Evolutionary conservation across 2,888 invertebrate species (phyloP), one percentile per base, ranked within the genome.

Genomic region (Catocala fraxini): DNA sequence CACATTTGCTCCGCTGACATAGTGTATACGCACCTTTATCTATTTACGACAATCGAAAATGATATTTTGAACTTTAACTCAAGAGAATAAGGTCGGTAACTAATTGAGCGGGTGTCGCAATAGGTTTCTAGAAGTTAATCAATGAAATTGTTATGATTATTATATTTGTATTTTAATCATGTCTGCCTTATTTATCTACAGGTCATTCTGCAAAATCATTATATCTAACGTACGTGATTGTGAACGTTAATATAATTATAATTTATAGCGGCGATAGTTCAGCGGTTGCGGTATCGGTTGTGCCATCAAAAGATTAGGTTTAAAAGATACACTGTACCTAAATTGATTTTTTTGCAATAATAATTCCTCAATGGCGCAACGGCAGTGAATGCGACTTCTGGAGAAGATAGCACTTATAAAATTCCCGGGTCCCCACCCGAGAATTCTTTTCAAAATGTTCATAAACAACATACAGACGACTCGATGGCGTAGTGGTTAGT

Each of bases 121-220:
- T 52, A 63, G 47, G 25, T 64, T 51, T 74, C 66, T 68, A 76
- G 65, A 74, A 76, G 68, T 72, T 72, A 72, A 72, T 76, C 73
- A 77, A 76, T 76, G 77, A 74, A 72, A 57, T 59, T 73, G 68
- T 74, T 66, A 62, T 71, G 71, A 65, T 73, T 66, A 73, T 69
- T 63, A 57, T 71, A 59, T 67, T 70, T 73, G 63, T 72, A 68
- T 70, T 71, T 69, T 71, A 74, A 72, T 73, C 74, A 71, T 62
- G 73, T 70, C 67, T 73, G 58, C 64, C 66, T 56, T 1, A 61
- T 12, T 67, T 74, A 74, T 76, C 75, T n/a, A 65, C 1, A 63
- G 65, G 68, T 70, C 72, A 66, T 25, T 68, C 57, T 55, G 76
- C 71, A 71, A 76, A 76, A 74, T 72, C 64, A 59, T 48, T 54